Base-by-base conservation (phyloP, 2,113 vertebrate genomes). In the Phoenicopterus ruber region DNA sequence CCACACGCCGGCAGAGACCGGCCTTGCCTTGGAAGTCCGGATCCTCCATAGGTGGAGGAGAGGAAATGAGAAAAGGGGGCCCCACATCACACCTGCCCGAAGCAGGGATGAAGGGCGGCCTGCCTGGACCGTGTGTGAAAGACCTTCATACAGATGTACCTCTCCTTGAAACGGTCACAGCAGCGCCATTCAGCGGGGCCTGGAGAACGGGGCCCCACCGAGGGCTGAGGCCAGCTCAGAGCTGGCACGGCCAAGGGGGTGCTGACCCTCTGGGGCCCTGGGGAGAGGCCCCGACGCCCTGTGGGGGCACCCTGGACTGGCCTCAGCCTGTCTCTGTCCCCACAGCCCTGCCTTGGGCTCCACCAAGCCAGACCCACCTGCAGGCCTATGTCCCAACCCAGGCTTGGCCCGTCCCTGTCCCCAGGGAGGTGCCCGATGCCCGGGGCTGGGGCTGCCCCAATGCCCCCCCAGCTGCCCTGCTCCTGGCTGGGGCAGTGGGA, bases 121-220 rank as follows among this genome's bases (percentile, higher is more conserved):
- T 69, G 6, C n/a, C 55, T 44, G 34, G 29, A n/a, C 19, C 11
- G 5, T 15, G 13, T 40, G 22, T 52, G n/a, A 59, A 82, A 78
- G 17, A n/a, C 8, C 29, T 72, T 32, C 3, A 2, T 32, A 47
- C 36, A 81, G 17, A 17, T 11, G 17, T 44, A 18, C 4, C 7
- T 26, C 13, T 79, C 22, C 11, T 59, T 61, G 19, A 79, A 79
- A 55, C 29, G n/a, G 19, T 58, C 13, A 65, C 38, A 38, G 26
- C 9, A 55, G 21, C 1, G 2, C 9, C 11, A n/a, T 26, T 59
- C 17, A 52, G 15, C 26, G 31, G 36, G 44, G 32, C 9, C 24
- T 5, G 5, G 29, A 46, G 24, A 2, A 0, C 1, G 2, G 36
- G 14, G 22, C 1, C 4, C 12, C 3, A 2, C 5, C 3, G 3